These are phyloP conservation scores for Muntiacus muntjak DNA, from an alignment of 2,113 vertebrate species.

Conservation along the genomic window DNA sequence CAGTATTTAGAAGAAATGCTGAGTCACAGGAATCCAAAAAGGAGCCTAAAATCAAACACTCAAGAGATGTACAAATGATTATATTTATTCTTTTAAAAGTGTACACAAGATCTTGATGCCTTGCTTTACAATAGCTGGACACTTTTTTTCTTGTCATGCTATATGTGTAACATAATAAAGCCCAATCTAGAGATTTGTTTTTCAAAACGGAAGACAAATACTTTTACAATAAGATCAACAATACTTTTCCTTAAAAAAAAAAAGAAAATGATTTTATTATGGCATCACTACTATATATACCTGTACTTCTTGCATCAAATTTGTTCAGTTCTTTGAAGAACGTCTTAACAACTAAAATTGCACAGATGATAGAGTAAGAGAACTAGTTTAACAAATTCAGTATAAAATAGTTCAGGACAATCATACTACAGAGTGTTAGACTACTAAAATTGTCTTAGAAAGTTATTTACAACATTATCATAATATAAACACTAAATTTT, in stretches of 20 bases:
- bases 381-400: slow-evolving; percentile 26
- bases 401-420: slow-evolving; percentile 65
- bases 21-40: not conserved
- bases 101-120: not conserved
- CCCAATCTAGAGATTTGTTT: not conserved
- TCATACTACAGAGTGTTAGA: not conserved
- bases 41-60: not conserved
- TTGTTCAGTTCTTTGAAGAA: slow-evolving; percentile 19
- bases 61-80: not conserved
- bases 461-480: slow-evolving; percentile 75
- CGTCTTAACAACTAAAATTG: slow-evolving; percentile 14
- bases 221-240: not conserved
- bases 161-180: not conserved
- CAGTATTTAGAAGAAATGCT: not conserved
- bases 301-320: not conserved
- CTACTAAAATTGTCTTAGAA: slow-evolving; percentile 63
- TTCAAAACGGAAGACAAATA: not conserved
- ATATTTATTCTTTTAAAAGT: slow-evolving; percentile 48
- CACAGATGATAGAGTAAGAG: not conserved
- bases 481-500: slow-evolving; percentile 57
- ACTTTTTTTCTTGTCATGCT: not conserved
- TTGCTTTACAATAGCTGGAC: slow-evolving; percentile 18
- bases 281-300: not conserved
- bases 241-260: not conserved
- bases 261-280: not conserved